Conservation (phyloP, 2,113 vertebrate genomes). For the Meriones unguiculatus region DNA sequence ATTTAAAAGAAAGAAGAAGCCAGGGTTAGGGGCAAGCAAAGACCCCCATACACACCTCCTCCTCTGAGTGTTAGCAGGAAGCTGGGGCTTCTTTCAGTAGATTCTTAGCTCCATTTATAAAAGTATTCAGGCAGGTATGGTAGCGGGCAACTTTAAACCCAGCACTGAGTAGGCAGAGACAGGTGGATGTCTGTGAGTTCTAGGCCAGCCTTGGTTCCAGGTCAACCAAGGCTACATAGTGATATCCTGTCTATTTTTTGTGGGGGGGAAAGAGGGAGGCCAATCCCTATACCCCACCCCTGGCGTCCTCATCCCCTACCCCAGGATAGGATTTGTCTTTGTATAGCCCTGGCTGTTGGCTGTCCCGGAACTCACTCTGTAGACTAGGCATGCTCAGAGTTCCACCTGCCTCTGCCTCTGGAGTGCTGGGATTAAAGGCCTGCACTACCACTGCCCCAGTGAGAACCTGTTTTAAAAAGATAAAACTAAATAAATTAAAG, state of each 20-base stretch:
- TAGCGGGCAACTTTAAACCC: background rate
- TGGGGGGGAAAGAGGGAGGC: background rate
- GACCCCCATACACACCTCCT: accelerated
- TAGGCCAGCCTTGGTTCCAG: background rate
- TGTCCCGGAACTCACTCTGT: background rate
- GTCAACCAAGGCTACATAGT: background rate
- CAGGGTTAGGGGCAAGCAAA: background rate
- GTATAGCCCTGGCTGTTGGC: background rate
- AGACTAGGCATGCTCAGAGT: background rate
- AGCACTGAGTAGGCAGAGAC: background rate
- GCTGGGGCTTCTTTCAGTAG: background rate
- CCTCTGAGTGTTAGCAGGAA: background rate
- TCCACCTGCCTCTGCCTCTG: background rate
- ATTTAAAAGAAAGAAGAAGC: background rate
- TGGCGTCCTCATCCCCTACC: background rate
- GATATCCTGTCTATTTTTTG: background rate
- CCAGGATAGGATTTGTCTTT: background rate
- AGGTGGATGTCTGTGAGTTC: background rate
- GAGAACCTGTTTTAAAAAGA: background rate
- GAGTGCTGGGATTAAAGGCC: background rate
- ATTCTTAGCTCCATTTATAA: background rate
- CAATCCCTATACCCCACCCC: background rate
- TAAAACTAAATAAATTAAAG: background rate
- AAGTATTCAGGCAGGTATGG: background rate
- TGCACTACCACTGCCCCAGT: background rate